Percentiles rank a stretch among this genome's conserved stretches.
Conservation (phyloP, 1,140 invertebrate species). For the Procambarus virginalis region DNA sequence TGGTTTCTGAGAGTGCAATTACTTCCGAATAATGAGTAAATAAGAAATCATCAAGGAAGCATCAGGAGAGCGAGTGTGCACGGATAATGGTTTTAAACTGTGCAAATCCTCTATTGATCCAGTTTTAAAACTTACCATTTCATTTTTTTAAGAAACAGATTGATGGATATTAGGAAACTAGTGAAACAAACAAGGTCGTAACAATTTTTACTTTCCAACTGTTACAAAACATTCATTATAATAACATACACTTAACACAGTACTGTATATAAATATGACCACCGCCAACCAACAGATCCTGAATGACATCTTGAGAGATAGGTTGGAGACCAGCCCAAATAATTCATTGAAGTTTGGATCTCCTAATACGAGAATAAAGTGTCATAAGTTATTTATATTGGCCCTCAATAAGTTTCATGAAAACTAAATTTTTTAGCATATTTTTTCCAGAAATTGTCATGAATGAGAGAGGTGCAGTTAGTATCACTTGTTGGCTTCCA, state of each 20-base stretch:
- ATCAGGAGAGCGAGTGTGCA: too few relatives aligned
- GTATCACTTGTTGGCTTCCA: slow-evolving; percentile 2
- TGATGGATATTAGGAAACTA: neutral
- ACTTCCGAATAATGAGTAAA: too few relatives aligned
- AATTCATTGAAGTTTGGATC: neutral
- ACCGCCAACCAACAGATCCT: slow-evolving; percentile 51
- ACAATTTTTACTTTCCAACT: slow-evolving; percentile 67
- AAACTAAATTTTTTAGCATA: neutral
- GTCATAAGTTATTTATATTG: neutral
- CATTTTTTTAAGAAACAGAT: too few relatives aligned
- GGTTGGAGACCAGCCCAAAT: slow-evolving; percentile 8
- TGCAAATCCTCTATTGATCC: too few relatives aligned
- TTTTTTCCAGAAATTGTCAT: neutral
- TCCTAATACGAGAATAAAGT: neutral
- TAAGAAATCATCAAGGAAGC: too few relatives aligned
- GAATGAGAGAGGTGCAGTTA: neutral
- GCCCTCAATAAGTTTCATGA: neutral
- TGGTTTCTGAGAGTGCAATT: too few relatives aligned
- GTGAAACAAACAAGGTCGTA: slow-evolving; percentile 45
- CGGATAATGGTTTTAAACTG: too few relatives aligned
- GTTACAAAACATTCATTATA: slow-evolving; percentile 68
- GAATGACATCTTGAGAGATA: slow-evolving; percentile 25
- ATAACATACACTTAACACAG: slow-evolving; percentile 65
- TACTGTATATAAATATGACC: slow-evolving; percentile 65
- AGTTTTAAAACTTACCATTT: too few relatives aligned